These are phyloP conservation scores for Cryptosula pallasiana DNA, from an alignment of 2,888 invertebrate species.

Conservation along the genomic window DNA sequence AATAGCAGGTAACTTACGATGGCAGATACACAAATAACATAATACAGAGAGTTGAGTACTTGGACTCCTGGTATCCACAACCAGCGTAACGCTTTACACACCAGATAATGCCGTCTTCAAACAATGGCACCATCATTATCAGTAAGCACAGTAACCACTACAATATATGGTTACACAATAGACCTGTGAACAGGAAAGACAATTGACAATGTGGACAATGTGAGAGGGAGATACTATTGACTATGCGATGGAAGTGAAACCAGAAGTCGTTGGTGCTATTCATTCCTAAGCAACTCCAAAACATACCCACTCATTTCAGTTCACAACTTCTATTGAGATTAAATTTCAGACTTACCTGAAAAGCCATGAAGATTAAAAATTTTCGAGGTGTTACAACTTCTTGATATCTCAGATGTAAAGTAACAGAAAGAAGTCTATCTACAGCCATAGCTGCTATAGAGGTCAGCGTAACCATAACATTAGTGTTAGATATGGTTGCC, in stretches of 20 bases:
- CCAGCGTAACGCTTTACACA: neutral
- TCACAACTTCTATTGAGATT: no score
- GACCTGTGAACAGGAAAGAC: no score
- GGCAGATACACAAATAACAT: neutral
- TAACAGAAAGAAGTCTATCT: neutral
- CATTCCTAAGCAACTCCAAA: no score
- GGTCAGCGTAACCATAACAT: neutral
- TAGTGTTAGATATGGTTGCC: neutral
- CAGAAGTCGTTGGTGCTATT: no score
- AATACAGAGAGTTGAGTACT: neutral
- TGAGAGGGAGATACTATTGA: no score
- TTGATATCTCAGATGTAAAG: neutral
- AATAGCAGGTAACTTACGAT: no score
- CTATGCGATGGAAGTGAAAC: no score
- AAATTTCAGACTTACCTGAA: neutral
- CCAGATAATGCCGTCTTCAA: neutral
- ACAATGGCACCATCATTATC: neutral
- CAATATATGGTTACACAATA: no score
- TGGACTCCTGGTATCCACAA: neutral
- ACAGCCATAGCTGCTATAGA: constrained; percentile 6
- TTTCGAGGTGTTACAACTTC: neutral
- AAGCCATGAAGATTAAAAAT: neutral
- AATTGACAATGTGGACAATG: no score
- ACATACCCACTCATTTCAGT: no score
- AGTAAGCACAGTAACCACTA: neutral